Evolutionary conservation across 1,140 invertebrate genomes (phyloP), one percentile per base, ranked within the genome.

Genomic region (Elymnias hypermnestra): DNA sequence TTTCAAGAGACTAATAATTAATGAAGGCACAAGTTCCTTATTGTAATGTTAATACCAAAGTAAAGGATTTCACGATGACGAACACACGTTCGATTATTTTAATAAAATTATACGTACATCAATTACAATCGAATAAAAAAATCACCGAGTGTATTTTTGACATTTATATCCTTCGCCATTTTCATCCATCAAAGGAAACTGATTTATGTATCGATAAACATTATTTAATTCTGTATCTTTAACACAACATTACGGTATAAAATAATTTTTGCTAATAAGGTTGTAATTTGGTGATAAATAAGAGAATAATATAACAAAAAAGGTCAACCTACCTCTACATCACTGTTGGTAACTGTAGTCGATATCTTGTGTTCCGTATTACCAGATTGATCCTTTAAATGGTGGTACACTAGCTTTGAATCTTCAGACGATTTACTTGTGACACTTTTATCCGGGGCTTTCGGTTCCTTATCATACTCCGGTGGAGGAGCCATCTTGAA

Each of bases 401-500:
- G 49, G 58, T 63, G 75, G 37, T 72, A 71, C 36, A 65, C 49
- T 50, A 70, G 48, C 71, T 79, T 85, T 10, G 75, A 61, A 57
- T 81, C 78, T 45, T 83, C 78, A 56, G 57, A 70, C 43, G 68
- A 61, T 51, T 69, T 66, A 60, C 68, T 81, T 57, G 86, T 85
- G 43, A 83, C 71, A 73, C 56, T 87, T 89, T 90, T 90, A 86
- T 91, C 90, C 62, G 90, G 89, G 54, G 90, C 89, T 82, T 90
- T 90, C 33, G 90, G 89, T 86, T 91, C 89, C 83, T 89, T 90
- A 84, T 90, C 89, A 84, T 91, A 88, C 72, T 91, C 90, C 76
- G 90, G 90, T 83, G 89, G 89, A 88, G 90, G 89, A 88, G 89
- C 90, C 90, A 92, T 91, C 82, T 91, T 90, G 83, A 87, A 83